Conservation (phyloP, 1,140 invertebrate genomes). For the Chironomus striatipennis region DNA sequence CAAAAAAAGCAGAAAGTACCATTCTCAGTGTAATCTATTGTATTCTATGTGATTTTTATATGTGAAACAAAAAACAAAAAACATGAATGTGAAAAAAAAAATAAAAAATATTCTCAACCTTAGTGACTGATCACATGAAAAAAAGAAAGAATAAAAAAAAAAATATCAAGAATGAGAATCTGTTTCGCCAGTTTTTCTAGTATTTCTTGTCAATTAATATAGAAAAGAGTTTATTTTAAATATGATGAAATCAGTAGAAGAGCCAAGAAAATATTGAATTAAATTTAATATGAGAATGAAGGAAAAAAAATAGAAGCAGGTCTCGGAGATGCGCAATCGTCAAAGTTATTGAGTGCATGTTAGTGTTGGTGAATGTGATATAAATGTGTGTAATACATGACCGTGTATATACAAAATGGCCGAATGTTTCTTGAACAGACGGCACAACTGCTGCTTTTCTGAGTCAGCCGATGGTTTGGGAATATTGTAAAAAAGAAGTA, state of each 20-base stretch:
- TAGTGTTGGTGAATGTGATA: not conserved
- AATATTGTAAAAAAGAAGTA: slow-evolving; percentile 15
- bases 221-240: not conserved
- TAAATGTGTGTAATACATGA: slow-evolving; percentile 8
- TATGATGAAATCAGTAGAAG: slow-evolving; percentile 8
- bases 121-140: not conserved
- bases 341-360: not conserved
- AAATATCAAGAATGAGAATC: too few relatives aligned
- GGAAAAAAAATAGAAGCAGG: not conserved
- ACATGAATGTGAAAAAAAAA: not conserved
- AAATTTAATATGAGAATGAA: slow-evolving; percentile 9
- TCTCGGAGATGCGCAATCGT: slow-evolving; percentile 11
- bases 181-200: slow-evolving; percentile 1
- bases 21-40: too few relatives aligned
- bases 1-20: too few relatives aligned
- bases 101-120: not conserved
- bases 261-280: slow-evolving; percentile 3
- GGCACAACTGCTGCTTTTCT: not conserved
- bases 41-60: not conserved
- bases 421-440: slow-evolving; percentile 21
- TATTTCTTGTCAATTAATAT: slow-evolving; percentile 10
- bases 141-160: not conserved
- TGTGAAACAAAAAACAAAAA: not conserved
- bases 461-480: slow-evolving; percentile 22
- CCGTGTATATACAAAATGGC: slow-evolving; percentile 12